Conservation (phyloP, 2,797 vertebrate genomes). For the Thripadectes ignobilis region DNA sequence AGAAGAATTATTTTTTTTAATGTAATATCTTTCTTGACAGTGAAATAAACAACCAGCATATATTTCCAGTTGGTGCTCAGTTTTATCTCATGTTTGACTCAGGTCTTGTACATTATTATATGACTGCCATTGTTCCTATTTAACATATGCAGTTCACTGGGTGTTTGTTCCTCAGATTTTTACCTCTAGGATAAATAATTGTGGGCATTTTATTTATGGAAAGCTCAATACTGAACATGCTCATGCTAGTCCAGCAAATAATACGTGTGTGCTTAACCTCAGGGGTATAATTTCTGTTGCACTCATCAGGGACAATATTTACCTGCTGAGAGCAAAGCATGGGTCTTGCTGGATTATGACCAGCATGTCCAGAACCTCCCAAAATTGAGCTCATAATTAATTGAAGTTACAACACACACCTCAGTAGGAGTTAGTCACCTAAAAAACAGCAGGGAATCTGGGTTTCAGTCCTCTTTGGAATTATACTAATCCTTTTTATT, state of each 20-base stretch:
- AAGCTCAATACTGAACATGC: background rate
- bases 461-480: background rate
- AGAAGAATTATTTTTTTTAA: background rate
- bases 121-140: background rate
- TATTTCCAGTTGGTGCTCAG: slow-evolving; percentile 10
- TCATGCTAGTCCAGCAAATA: background rate
- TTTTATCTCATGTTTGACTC: background rate
- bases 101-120: background rate
- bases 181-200: background rate
- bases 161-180: background rate
- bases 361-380: background rate
- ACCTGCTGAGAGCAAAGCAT: background rate
- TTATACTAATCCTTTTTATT: background rate
- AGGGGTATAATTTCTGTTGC: background rate
- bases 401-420: background rate
- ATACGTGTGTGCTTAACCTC: background rate
- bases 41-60: slow-evolving; percentile 23
- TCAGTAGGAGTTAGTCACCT: background rate
- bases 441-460: background rate
- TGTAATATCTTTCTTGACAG: slow-evolving; percentile 8
- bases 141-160: background rate
- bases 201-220: slow-evolving; percentile 23
- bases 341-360: background rate
- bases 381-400: background rate
- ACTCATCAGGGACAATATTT: background rate